phyloP scores from a whole-genome alignment of 2,113 vertebrate genomes.

The Gadus macrocephalus region DNA sequence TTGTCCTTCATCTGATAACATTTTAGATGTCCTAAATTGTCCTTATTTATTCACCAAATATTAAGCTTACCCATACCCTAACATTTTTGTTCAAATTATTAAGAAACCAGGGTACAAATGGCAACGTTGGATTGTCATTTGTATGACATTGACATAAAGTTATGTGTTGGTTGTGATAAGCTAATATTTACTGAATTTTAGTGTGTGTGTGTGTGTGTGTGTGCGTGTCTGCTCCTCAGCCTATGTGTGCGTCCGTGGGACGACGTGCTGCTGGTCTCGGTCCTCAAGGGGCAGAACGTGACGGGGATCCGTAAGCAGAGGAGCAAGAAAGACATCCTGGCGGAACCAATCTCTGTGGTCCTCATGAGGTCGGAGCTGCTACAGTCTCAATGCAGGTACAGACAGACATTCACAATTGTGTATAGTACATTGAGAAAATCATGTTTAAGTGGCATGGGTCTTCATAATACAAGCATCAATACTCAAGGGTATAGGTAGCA shows the following conservation, averaged over 20 bases:
- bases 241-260: constrained; percentile 75
- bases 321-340: constrained; percentile 68
- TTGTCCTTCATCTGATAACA: too few relatives aligned
- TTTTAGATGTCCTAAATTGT: neutral
- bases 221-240: constrained; percentile 43
- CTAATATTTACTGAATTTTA: too few relatives aligned
- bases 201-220: too few relatives aligned
- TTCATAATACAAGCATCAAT: too few relatives aligned
- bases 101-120: too few relatives aligned
- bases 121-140: too few relatives aligned
- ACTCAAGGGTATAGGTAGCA: too few relatives aligned
- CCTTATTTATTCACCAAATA: neutral
- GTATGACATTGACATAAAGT: too few relatives aligned
- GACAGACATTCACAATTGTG: neutral
- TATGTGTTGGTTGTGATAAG: too few relatives aligned
- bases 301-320: constrained; percentile 64
- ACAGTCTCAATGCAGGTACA: constrained; percentile 63
- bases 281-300: constrained; percentile 80
- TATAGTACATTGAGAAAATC: too few relatives aligned
- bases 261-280: constrained; percentile 72
- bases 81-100: too few relatives aligned
- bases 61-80: neutral
- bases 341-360: constrained; percentile 68
- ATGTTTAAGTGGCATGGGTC: too few relatives aligned
- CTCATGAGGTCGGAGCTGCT: constrained; percentile 63